These are phyloP conservation scores for Scaptomyza polygonia DNA, from an alignment of 2,888 invertebrate genomes.

Conservation along the genomic window DNA sequence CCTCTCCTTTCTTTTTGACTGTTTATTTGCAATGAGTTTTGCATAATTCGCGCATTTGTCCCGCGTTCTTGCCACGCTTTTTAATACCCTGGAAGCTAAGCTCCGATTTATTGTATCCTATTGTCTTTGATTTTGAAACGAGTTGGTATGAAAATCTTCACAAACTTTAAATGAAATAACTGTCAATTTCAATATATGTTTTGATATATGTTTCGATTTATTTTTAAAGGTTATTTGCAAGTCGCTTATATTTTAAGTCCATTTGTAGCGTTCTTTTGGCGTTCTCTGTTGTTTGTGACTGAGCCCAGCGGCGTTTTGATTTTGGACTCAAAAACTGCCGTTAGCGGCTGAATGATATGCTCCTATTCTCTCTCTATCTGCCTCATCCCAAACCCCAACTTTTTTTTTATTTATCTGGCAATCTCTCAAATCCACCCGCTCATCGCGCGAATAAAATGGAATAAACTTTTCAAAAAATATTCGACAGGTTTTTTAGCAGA, in stretches of 20 bases:
- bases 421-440: conserved; percentile 45
- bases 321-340: conserved; percentile 73
- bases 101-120: neutral
- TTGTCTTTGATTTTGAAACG: neutral
- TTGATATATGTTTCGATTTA: neutral
- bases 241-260: neutral
- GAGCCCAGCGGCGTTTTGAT: conserved; percentile 68
- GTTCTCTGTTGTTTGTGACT: conserved; percentile 42
- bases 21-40: conserved; percentile 77
- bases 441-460: conserved; percentile 56
- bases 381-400: too few species aligned
- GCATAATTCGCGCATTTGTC: conserved; percentile 80
- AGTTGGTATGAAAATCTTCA: neutral
- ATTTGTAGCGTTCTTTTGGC: conserved; percentile 16
- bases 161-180: neutral
- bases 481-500: conserved; percentile 78
- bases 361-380: neutral
- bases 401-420: neutral
- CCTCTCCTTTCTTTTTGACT: conserved; percentile 44
- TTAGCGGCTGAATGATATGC: conserved; percentile 55
- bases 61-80: conserved; percentile 29
- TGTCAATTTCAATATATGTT: too few species aligned
- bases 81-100: conserved; percentile 19
- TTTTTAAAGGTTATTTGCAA: conserved; percentile 19
- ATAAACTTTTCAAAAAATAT: conserved; percentile 70